Conservation (phyloP, 2,888 invertebrate species). For the Heterodera filipjevi region DNA sequence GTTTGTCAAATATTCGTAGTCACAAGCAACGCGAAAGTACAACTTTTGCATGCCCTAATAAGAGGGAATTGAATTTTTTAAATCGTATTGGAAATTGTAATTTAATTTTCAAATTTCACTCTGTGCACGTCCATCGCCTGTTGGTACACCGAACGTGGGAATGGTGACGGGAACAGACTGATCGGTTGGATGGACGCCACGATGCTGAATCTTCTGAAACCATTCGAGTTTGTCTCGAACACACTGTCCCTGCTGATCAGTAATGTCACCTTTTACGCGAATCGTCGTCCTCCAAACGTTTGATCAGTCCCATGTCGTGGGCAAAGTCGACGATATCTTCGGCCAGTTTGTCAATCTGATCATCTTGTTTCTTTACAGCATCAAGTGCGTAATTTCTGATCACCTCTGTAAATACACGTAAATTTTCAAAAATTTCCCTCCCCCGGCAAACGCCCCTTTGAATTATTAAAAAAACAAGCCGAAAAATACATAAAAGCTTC, state of each 20-base stretch:
- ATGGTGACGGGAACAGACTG: conserved; percentile 62
- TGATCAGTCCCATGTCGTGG: background rate
- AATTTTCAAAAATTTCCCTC: background rate
- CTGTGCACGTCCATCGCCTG: conserved; percentile 58
- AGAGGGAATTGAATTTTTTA: background rate
- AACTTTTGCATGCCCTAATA: conserved; percentile 51
- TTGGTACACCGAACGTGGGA: conserved; percentile 56
- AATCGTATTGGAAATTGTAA: background rate
- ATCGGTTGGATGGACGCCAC: conserved; percentile 59
- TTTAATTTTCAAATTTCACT: conserved; percentile 39
- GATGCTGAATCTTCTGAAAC: conserved; percentile 47
- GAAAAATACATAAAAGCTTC: no score
- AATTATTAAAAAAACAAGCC: no score
- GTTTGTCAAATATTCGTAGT: conserved; percentile 57
- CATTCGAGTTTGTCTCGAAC: background rate
- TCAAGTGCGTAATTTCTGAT: background rate
- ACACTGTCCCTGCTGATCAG: background rate
- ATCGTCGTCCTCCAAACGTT: background rate
- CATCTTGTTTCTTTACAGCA: background rate
- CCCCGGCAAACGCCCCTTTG: no score
- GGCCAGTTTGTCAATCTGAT: background rate
- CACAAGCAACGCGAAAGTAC: conserved; percentile 59
- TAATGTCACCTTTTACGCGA: background rate
- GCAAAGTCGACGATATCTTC: background rate
- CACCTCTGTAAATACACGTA: background rate